Percentiles rank a stretch among this genome's conserved stretches.
phyloP scores from a whole-genome alignment of 1,140 invertebrate species.

The Pissodes strobi region DNA sequence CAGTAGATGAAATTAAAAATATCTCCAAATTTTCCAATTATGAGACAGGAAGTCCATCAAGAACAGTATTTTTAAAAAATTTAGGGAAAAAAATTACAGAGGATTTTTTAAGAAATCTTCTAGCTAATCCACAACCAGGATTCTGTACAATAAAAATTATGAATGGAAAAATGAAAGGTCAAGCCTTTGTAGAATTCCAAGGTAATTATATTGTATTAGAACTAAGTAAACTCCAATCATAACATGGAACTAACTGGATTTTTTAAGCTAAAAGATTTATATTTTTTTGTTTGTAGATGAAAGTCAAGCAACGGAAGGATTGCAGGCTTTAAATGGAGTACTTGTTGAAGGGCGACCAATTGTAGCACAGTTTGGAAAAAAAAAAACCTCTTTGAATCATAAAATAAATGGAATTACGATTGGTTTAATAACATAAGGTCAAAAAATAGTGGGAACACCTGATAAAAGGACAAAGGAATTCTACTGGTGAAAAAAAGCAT shows the following conservation, averaged over 20 bases:
- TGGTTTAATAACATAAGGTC: too few species aligned
- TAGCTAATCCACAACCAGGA: constrained; percentile 47
- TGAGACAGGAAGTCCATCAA: constrained; percentile 54
- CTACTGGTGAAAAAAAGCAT: background rate
- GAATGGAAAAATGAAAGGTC: constrained; percentile 62
- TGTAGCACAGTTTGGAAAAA: constrained; percentile 48
- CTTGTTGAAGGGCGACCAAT: constrained; percentile 53
- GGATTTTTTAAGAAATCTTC: constrained; percentile 58
- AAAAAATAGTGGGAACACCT: too few species aligned
- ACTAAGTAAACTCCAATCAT: too few species aligned
- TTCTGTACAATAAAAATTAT: constrained; percentile 55
- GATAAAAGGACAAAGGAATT: too few species aligned
- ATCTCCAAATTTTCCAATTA: constrained; percentile 61
- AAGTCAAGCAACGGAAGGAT: constrained; percentile 42
- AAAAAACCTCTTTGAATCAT: constrained; percentile 10
- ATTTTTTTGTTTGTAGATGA: constrained; percentile 39
- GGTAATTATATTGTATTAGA: constrained; percentile 48
- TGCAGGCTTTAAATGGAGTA: constrained; percentile 51
- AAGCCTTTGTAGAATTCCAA: constrained; percentile 62
- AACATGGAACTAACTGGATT: background rate
- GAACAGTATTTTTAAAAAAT: constrained; percentile 62
- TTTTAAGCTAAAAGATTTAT: constrained; percentile 4
- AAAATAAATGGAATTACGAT: too few species aligned
- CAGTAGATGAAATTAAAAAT: constrained; percentile 57
- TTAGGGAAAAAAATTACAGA: constrained; percentile 54